Base-by-base conservation (phyloP, 2,888 invertebrate species). In the Cistogaster globosa region DNA sequence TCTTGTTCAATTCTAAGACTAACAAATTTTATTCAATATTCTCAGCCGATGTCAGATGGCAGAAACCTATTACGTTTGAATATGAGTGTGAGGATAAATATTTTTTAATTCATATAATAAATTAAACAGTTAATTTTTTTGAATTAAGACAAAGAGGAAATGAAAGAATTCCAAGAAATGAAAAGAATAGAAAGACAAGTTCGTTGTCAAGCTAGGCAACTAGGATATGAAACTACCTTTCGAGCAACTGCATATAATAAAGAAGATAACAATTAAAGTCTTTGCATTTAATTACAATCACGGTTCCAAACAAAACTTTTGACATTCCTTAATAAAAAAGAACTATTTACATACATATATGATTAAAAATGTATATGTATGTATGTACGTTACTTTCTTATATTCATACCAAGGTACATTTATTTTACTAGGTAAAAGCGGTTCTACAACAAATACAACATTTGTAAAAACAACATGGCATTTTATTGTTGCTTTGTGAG, bases 81-180 rank as follows among this genome's bases (percentile, higher is more conserved):
- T 92, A 98, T 98, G 94, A 95, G 96, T 90, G 98, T 97, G 93
- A 93, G 93, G 87, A 36, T 32, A 57, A 18, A 2, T 4, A 32
- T 42, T 20, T 26, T 26, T 26, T 26, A 26, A 26, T 26, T 2
- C 26, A 26, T n/a, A n/a, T n/a, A n/a, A n/a, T n/a, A n/a, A n/a
- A 26, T 26, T 2, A 26, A n/a, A 53, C 2, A 18, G 5, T 16
- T 32, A 5, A 57, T 18, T 42, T 53, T 0, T n/a, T 51, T 18
- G 97, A 97, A 97, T 88, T 97, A 97, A 90, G 98, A 98, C 87
- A 97, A 97, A 90, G 97, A 97, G 92, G 97, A 97, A 92, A 97
- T 97, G 97, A 97, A 97, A 91, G 97, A 98, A 93, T 97, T 98
- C 86, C 93, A 97, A 82, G 98, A 98, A 93, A 97, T 97, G 96